A percentile compares a stretch with the other conserved stretches of the same genome.
These are phyloP conservation scores for Siphamia tubifer DNA, from an alignment of 2,113 vertebrate genomes.

Conservation along the genomic window DNA sequence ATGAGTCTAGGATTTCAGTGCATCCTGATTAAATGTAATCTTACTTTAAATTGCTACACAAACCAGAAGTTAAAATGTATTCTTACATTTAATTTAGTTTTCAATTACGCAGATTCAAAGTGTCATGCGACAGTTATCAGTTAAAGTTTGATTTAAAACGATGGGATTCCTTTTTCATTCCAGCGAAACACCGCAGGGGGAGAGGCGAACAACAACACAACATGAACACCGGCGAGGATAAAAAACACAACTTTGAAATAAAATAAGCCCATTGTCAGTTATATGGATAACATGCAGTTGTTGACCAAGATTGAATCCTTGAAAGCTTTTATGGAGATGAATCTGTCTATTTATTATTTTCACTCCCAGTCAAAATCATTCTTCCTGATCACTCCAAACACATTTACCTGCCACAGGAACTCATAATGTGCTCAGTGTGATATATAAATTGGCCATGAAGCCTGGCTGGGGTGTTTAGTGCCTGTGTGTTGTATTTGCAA, in stretches of 20 bases:
- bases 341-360: constrained; percentile 46
- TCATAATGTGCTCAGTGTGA: constrained; percentile 51
- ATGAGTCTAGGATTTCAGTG: constrained; percentile 39
- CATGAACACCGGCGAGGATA: background rate
- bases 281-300: constrained; percentile 13
- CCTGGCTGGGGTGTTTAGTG: background rate
- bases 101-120: constrained; percentile 15
- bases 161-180: background rate
- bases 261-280: constrained; percentile 5
- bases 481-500: constrained; percentile 1
- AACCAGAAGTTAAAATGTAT: constrained; percentile 24
- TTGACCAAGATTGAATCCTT: constrained; percentile 40
- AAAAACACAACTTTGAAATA: background rate
- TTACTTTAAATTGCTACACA: constrained; percentile 41
- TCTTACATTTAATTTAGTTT: constrained; percentile 28
- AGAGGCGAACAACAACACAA: background rate
- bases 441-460: constrained; percentile 48
- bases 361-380: constrained; percentile 21
- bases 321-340: constrained; percentile 52
- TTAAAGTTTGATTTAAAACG: constrained; percentile 5
- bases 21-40: constrained; percentile 51
- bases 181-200: background rate
- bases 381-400: constrained; percentile 32
- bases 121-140: constrained; percentile 1
- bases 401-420: constrained; percentile 55